phyloP scores from a whole-genome alignment of 2,888 invertebrate genomes.

The Apamea crenata region DNA sequence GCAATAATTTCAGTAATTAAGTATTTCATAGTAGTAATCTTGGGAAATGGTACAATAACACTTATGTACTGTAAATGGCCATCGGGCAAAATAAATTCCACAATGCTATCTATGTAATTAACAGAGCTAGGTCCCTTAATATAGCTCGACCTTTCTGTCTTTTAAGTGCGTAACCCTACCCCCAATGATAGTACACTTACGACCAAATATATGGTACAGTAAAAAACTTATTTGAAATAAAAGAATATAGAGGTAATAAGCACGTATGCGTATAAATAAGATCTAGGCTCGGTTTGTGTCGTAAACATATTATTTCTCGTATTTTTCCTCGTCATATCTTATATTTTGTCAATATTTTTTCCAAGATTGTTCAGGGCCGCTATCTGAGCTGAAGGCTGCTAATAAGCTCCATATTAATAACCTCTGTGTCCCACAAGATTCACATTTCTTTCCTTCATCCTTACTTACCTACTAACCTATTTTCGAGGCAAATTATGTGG shows the following conservation, averaged over 20 bases:
- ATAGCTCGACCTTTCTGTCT: conserved; percentile 67
- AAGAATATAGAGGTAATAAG: conserved; percentile 55
- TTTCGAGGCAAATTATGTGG: conserved; percentile 37
- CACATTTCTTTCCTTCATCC: conserved; percentile 21
- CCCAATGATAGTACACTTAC: conserved; percentile 46
- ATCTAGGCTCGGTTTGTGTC: conserved; percentile 46
- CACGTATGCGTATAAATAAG: conserved; percentile 57
- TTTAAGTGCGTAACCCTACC: conserved; percentile 53
- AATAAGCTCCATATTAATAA: conserved; percentile 19
- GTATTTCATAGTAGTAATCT: conserved; percentile 68
- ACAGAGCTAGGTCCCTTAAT: conserved; percentile 70
- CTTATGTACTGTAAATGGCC: conserved; percentile 67
- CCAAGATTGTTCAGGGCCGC: not conserved
- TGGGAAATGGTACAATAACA: conserved; percentile 68
- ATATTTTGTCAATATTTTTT: conserved; percentile 23
- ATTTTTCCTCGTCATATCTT: conserved; percentile 37
- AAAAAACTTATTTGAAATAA: conserved; percentile 58
- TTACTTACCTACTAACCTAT: conserved; percentile 40
- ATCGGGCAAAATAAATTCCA: conserved; percentile 70
- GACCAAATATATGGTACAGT: conserved; percentile 46
- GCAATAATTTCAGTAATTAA: conserved; percentile 71
- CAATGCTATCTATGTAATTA: conserved; percentile 70
- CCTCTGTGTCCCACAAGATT: conserved; percentile 15
- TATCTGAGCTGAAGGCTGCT: not conserved
- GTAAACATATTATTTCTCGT: conserved; percentile 54